Evolutionary conservation across 2,797 vertebrate genomes (phyloP).

Genomic region (Phoebastria nigripes): DNA sequence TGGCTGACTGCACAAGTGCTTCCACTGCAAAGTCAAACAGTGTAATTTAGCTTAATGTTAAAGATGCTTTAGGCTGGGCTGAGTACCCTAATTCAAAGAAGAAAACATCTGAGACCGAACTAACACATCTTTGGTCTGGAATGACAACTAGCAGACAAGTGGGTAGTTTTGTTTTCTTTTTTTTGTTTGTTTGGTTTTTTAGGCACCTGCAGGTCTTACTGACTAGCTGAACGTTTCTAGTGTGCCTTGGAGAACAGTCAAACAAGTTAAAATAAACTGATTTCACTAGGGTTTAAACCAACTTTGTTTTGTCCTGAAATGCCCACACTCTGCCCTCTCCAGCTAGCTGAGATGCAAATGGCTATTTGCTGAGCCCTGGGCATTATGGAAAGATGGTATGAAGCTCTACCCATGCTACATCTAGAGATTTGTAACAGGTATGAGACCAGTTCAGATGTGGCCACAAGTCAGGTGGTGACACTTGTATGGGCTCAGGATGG

Average conservation of each 20-base stretch:
- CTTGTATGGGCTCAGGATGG: neutral
- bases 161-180: neutral
- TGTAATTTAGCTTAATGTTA: neutral
- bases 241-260: neutral
- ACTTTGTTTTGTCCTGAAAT: neutral
- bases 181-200: neutral
- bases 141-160: neutral
- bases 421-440: neutral
- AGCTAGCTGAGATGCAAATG: neutral
- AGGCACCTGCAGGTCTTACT: neutral
- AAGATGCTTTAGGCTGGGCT: neutral
- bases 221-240: neutral
- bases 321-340: neutral
- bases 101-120: neutral
- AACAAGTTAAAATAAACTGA: neutral
- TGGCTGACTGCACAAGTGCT: neutral
- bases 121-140: neutral
- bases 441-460: neutral
- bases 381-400: neutral
- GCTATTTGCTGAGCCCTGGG: neutral
- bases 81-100: neutral
- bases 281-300: neutral
- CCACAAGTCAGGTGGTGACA: neutral
- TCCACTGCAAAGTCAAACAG: neutral
- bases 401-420: neutral